These are phyloP conservation scores for Erpobdella octoculata DNA, from an alignment of 2,888 invertebrate genomes.

Conservation along the genomic window DNA sequence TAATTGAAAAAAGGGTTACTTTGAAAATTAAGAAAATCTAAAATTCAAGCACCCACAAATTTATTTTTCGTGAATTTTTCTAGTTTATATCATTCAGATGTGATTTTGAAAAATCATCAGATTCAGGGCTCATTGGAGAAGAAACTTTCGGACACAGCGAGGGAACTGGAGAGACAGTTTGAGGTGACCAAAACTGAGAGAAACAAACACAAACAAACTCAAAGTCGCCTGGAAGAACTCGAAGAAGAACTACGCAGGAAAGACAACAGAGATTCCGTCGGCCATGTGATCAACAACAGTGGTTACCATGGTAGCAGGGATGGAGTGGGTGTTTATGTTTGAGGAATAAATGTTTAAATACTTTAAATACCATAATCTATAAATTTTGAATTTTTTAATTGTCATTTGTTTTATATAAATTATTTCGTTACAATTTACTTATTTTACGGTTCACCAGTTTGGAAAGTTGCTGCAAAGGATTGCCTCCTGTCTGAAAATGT, in stretches of 20 bases:
- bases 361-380: background rate
- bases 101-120: background rate
- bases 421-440: background rate
- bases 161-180: slow-evolving; percentile 65
- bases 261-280: slow-evolving; percentile 52
- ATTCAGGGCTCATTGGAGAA: slow-evolving; percentile 58
- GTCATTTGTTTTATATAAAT: background rate
- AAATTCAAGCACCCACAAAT: background rate
- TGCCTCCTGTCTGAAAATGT: slow-evolving; percentile 73
- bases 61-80: background rate
- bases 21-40: no score
- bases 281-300: background rate
- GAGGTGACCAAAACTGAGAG: slow-evolving; percentile 63
- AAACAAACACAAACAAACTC: slow-evolving; percentile 62
- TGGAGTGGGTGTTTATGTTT: background rate
- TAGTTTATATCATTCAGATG: background rate
- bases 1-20: no score
- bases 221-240: slow-evolving; percentile 67
- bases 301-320: slow-evolving; percentile 63
- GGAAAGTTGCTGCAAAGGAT: slow-evolving; percentile 71
- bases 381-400: background rate
- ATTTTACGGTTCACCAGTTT: slow-evolving; percentile 40
- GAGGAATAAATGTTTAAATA: background rate
- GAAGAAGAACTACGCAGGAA: slow-evolving; percentile 70
- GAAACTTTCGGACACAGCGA: slow-evolving; percentile 64